A percentile compares a stretch with the other conserved stretches of the same genome.
phyloP scores from a whole-genome alignment of 2,888 invertebrate genomes.

The Vandiemenella viatica region DNA sequence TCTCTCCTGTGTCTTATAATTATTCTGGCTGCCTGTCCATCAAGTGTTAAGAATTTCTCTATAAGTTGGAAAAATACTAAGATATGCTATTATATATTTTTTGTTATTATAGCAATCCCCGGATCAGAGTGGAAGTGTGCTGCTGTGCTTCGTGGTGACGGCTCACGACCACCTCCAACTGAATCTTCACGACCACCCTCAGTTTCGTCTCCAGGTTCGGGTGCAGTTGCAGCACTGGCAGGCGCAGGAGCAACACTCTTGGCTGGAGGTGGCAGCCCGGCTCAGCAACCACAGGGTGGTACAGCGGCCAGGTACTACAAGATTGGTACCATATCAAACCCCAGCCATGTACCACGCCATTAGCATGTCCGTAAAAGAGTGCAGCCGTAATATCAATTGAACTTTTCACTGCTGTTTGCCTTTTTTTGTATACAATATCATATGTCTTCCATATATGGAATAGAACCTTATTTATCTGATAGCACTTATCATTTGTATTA shows the following conservation, averaged over 20 bases:
- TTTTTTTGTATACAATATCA: too few species aligned
- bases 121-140: conserved; percentile 85
- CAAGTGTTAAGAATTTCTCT: too few species aligned
- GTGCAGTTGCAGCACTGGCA: neutral
- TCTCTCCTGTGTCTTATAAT: conserved; percentile 19
- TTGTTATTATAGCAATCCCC: too few species aligned
- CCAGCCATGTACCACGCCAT: conserved; percentile 44
- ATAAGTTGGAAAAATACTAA: too few species aligned
- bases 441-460: too few species aligned
- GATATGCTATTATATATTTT: too few species aligned
- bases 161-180: conserved; percentile 40
- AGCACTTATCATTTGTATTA: too few species aligned
- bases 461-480: too few species aligned
- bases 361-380: too few species aligned
- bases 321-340: conserved; percentile 63
- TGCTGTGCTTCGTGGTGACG: conserved; percentile 67
- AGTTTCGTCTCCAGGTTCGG: neutral
- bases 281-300: too few species aligned
- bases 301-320: conserved; percentile 70
- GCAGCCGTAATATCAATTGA: neutral
- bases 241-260: too few species aligned
- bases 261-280: too few species aligned
- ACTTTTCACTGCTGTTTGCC: neutral
- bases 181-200: neutral
- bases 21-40: conserved; percentile 73